Percentiles rank a stretch among this genome's conserved stretches.
These are phyloP conservation scores for Loris lydekkerianus DNA, from an alignment of 2,797 vertebrate genomes.

Conservation along the genomic window DNA sequence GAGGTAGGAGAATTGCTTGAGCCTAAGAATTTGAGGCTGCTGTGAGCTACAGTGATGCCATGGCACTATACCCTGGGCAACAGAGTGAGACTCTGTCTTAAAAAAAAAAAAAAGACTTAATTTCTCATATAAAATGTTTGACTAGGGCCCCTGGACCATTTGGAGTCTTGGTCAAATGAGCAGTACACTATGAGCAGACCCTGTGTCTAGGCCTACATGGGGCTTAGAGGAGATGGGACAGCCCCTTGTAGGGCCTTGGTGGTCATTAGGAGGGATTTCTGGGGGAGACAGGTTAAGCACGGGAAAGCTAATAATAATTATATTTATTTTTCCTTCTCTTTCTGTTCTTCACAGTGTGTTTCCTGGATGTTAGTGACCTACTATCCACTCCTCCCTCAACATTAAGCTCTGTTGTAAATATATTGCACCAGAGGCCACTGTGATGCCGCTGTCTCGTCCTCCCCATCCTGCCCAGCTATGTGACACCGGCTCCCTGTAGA, in stretches of 20 bases:
- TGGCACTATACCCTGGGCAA: too few species aligned
- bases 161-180: constrained; percentile 15
- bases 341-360: constrained; percentile 88
- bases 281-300: neutral
- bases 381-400: constrained; percentile 75
- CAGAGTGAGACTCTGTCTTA: too few species aligned
- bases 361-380: constrained; percentile 91
- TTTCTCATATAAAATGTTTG: constrained; percentile 36
- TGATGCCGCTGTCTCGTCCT: constrained; percentile 88
- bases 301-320: neutral
- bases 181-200: neutral
- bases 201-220: neutral
- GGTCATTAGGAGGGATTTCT: neutral
- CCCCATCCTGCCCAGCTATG: constrained; percentile 81
- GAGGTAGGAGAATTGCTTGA: too few species aligned
- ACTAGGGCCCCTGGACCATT: neutral
- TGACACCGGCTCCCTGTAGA: constrained; percentile 85
- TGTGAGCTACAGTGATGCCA: too few species aligned
- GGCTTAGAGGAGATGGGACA: neutral
- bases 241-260: neutral
- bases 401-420: constrained; percentile 89
- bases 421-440: constrained; percentile 90
- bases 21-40: too few species aligned
- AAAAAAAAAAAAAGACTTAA: neutral
- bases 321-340: constrained; percentile 67